Evolutionary conservation across 2,797 vertebrate genomes (phyloP), one percentile per base, ranked within the genome.

Genomic region (Apogon talboti): DNA sequence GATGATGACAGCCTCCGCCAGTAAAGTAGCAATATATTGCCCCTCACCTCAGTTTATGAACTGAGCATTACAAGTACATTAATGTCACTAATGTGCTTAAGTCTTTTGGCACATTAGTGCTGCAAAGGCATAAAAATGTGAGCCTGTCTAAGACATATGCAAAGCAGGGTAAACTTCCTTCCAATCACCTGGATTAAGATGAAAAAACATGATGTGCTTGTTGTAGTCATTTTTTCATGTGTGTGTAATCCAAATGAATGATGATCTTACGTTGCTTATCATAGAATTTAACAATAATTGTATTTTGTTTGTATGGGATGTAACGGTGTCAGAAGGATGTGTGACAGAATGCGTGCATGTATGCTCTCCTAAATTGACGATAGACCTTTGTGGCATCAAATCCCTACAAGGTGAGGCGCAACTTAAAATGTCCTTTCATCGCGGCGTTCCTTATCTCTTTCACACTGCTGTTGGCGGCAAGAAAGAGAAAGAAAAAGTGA

Each of bases 371-470:
- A 82, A 83, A 77, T 71, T 89, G 85, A 92, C 92, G 92, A 92
- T 89, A 88, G 79, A 81, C 85, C 82, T 84, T 84, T 81, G 80
- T 74, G 74, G 71, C 77, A 89, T 91, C 82, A 90, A 91, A 91
- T 90, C 81, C 84, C 70, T 78, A 88, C 88, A 89, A 92, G 91
- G 90, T 92, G 88, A 91, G 84, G 80, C 71, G 74, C 79, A 90
- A 89, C 77, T 90, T 87, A 71, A 90, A 88, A 91, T 55, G 42
- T 78, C 83, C 86, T 91, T 89, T 87, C 86, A 87, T 78, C 75
- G 68, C 65, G 73, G n/a, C n/a, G n/a, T n/a, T 66, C 65, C 87
- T 93, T 92, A 92, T 93, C 92, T 92, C 71, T 83, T 88, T 83
- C 84, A 85, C 78, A 83, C 90, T 91, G 90, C 89, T 92, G 88